Percentiles rank a stretch among this genome's conserved stretches.
Evolutionary conservation across 92 coral and sea anemone genomes (phyloP).

Genomic region (Heliopora coerulea): DNA sequence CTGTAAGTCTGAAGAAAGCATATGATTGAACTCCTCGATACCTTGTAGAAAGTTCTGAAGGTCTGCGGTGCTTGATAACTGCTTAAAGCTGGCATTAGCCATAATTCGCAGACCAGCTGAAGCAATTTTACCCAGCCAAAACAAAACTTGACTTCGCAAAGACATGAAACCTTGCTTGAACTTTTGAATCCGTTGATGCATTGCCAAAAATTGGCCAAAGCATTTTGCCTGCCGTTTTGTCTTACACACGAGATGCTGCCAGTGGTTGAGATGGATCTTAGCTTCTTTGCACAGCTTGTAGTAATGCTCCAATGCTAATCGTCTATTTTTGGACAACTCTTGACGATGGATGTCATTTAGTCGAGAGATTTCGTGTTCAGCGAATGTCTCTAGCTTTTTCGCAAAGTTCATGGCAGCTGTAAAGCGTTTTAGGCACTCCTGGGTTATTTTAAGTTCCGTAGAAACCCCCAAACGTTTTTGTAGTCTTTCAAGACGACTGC

Average conservation of each 20-base stretch:
- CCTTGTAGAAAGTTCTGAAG: slow-evolving; percentile 41
- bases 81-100: slow-evolving; percentile 43
- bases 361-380: slow-evolving; percentile 25
- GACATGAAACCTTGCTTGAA: slow-evolving; percentile 19
- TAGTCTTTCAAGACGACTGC: slow-evolving; percentile 6
- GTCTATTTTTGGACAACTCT: slow-evolving; percentile 12
- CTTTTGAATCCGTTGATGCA: not conserved
- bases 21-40: slow-evolving; percentile 29
- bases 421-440: slow-evolving; percentile 36
- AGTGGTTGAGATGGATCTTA: slow-evolving; percentile 66
- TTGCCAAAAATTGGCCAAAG: not conserved
- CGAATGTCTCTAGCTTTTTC: slow-evolving; percentile 24
- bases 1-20: slow-evolving; percentile 9
- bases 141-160: slow-evolving; percentile 13
- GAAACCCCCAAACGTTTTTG: slow-evolving; percentile 14
- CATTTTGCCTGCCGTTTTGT: slow-evolving; percentile 17
- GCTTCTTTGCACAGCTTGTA: slow-evolving; percentile 85
- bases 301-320: slow-evolving; percentile 29
- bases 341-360: slow-evolving; percentile 21
- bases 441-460: slow-evolving; percentile 31
- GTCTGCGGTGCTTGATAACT: slow-evolving; percentile 36
- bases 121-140: slow-evolving; percentile 20
- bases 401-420: slow-evolving; percentile 20
- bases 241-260: slow-evolving; percentile 36
- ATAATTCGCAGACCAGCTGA: slow-evolving; percentile 28